These are phyloP conservation scores for Salminus brasiliensis DNA, from an alignment of 2,113 vertebrate genomes.

Conservation along the genomic window DNA sequence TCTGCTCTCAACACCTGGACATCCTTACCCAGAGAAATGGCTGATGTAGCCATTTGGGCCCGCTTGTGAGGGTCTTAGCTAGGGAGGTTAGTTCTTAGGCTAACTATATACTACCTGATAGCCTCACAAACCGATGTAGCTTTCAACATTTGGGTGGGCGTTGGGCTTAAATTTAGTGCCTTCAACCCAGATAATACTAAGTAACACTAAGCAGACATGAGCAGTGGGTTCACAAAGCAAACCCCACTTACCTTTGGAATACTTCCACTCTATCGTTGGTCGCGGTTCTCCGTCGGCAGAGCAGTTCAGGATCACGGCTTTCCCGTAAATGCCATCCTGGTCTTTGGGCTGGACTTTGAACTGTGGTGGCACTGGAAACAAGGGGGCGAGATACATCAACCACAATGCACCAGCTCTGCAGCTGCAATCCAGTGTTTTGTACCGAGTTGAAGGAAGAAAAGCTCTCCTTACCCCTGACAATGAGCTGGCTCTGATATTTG, in stretches of 20 bases:
- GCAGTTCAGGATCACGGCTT: slow-evolving; percentile 95
- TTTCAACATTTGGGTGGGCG: no score
- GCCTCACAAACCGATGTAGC: no score
- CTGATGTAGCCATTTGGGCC: no score
- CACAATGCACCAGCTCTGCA: not conserved
- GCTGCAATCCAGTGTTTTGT: not conserved
- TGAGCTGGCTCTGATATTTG: slow-evolving; percentile 95
- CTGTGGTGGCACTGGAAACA: slow-evolving; percentile 88
- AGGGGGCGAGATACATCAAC: not conserved
- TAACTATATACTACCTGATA: no score
- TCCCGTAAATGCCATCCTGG: slow-evolving; percentile 96
- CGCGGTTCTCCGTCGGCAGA: slow-evolving; percentile 96
- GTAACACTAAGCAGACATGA: not conserved
- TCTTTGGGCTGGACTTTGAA: slow-evolving; percentile 97
- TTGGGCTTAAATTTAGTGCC: no score
- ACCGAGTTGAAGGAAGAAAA: no score
- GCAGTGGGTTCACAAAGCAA: not conserved
- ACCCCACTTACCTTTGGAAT: slow-evolving; percentile 88
- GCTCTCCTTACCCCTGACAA: slow-evolving; percentile 86
- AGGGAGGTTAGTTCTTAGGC: no score
- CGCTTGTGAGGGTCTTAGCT: no score
- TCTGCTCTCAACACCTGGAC: no score
- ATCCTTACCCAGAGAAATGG: no score
- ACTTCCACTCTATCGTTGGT: slow-evolving; percentile 98
- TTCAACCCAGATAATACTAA: no score